These are phyloP conservation scores for Dichetophora obliterata DNA, from an alignment of 2,888 invertebrate species.

Conservation along the genomic window DNA sequence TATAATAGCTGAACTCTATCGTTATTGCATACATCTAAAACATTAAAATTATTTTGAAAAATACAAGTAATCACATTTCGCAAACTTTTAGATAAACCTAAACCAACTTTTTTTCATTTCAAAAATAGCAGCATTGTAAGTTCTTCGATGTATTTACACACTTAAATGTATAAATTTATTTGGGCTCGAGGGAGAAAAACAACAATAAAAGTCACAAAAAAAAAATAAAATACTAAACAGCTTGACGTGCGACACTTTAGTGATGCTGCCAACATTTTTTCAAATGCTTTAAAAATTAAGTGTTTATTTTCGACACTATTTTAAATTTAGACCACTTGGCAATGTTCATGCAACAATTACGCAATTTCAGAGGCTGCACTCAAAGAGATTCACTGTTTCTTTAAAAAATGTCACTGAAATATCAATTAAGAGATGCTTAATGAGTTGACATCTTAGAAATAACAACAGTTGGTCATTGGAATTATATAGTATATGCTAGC, in stretches of 20 bases:
- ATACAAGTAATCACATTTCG: neutral
- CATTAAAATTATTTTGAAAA: neutral
- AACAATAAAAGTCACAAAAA: neutral
- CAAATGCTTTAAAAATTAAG: constrained; percentile 19
- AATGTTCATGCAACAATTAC: constrained; percentile 1
- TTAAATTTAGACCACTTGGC: constrained; percentile 22
- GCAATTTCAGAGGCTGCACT: neutral
- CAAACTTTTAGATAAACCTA: neutral
- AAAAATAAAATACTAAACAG: neutral
- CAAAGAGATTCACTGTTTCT: neutral
- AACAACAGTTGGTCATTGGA: too few relatives aligned
- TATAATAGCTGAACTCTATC: too few relatives aligned
- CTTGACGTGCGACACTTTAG: constrained; percentile 51
- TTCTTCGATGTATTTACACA: neutral
- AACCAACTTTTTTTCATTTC: neutral
- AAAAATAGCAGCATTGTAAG: neutral
- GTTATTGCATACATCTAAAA: too few relatives aligned
- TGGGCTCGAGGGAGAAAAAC: neutral
- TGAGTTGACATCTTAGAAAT: neutral
- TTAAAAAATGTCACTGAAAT: too few relatives aligned
- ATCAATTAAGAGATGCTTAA: too few relatives aligned
- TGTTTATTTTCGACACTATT: constrained; percentile 2
- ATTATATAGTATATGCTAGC: too few relatives aligned
- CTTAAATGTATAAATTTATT: neutral
- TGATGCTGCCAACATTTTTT: constrained; percentile 49